These are phyloP conservation scores for Pygoscelis adeliae DNA, from an alignment of 2,113 vertebrate species.

Conservation along the genomic window DNA sequence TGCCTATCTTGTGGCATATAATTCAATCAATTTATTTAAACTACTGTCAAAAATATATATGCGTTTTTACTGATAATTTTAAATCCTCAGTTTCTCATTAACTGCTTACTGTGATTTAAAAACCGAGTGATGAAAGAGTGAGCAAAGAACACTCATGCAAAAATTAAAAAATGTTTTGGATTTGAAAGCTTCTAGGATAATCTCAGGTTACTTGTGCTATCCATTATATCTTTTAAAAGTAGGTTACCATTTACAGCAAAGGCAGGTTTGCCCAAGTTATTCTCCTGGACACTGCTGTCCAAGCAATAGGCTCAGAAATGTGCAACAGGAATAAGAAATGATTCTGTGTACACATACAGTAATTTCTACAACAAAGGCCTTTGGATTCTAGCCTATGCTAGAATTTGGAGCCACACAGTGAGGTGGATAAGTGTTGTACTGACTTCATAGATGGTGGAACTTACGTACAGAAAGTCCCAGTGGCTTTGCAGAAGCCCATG, in stretches of 20 bases:
- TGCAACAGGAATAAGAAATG: not conserved
- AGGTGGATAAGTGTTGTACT: not conserved
- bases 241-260: not conserved
- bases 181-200: not conserved
- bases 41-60: not conserved
- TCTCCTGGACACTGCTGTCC: not conserved
- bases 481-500: not conserved
- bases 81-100: not conserved
- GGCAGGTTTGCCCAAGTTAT: not conserved
- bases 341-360: too few relatives aligned
- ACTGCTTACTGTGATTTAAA: not conserved
- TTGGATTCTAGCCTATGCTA: not conserved
- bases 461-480: not conserved
- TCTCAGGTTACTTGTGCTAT: not conserved
- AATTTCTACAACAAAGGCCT: not conserved
- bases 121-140: not conserved
- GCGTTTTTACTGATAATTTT: not conserved
- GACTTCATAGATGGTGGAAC: not conserved
- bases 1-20: not conserved
- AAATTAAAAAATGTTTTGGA: not conserved
- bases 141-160: not conserved
- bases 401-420: not conserved
- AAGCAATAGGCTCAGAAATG: not conserved
- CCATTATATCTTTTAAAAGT: not conserved
- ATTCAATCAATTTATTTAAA: not conserved